Evolutionary conservation across 2,113 vertebrate genomes (phyloP).

Genomic region (Lota lota): DNA sequence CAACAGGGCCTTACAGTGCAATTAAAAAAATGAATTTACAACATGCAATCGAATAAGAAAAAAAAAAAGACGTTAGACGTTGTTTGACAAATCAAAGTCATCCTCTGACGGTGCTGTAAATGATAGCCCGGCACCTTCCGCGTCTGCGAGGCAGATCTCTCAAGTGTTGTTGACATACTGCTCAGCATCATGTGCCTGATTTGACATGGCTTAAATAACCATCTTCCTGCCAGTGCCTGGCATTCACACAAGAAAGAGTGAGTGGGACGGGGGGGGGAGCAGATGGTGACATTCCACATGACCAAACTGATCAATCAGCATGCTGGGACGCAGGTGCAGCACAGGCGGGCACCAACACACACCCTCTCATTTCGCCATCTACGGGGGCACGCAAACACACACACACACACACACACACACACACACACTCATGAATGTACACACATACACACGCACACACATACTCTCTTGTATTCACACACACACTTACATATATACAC

Average conservation of each 20-base stretch:
- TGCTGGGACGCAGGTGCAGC: slow-evolving; percentile 98
- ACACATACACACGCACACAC: background rate
- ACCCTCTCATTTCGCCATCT: slow-evolving; percentile 97
- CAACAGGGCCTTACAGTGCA: no score
- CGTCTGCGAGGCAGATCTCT: slow-evolving; percentile 41
- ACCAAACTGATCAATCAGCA: slow-evolving; percentile 99
- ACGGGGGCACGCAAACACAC: slow-evolving; percentile 47
- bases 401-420: slow-evolving; percentile 69
- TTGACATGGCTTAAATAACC: slow-evolving; percentile 76
- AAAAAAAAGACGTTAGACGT: background rate
- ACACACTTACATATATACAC: no score
- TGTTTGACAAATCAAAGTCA: slow-evolving; percentile 62
- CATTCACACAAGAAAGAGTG: slow-evolving; percentile 75
- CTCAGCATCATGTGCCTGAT: slow-evolving; percentile 64
- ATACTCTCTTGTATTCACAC: no score
- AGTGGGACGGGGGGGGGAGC: slow-evolving; percentile 90
- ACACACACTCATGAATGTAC: background rate
- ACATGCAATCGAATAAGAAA: background rate
- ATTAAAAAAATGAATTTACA: background rate
- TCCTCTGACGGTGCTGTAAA: slow-evolving; percentile 55
- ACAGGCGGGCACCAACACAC: slow-evolving; percentile 98
- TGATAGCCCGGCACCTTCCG: slow-evolving; percentile 27
- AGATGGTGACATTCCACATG: slow-evolving; percentile 99
- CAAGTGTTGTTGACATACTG: slow-evolving; percentile 55
- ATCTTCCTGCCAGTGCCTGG: slow-evolving; percentile 81